Evolutionary conservation across 2,797 vertebrate genomes (phyloP).

Genomic region (Bovichtus variegatus): DNA sequence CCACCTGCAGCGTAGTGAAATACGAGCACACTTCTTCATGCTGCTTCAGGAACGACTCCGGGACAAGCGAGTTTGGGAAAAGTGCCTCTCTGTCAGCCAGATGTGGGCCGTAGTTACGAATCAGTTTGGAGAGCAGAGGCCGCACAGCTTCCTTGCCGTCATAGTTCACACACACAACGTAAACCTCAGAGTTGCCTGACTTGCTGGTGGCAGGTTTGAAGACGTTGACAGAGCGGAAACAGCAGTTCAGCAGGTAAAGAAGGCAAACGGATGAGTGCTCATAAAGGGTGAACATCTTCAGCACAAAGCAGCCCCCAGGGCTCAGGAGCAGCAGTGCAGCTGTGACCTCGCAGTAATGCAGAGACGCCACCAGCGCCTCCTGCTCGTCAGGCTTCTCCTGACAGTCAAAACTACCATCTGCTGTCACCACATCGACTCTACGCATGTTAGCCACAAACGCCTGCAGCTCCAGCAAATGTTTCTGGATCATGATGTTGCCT

Average conservation of each 20-base stretch:
- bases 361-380: slow-evolving; percentile 92
- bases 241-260: slow-evolving; percentile 93
- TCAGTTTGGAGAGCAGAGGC: slow-evolving; percentile 90
- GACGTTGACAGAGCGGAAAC: slow-evolving; percentile 88
- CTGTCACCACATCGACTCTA: slow-evolving; percentile 91
- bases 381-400: slow-evolving; percentile 97
- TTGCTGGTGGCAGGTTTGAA: slow-evolving; percentile 98
- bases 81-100: slow-evolving; percentile 86
- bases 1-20: slow-evolving; percentile 90
- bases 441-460: slow-evolving; percentile 86
- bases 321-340: slow-evolving; percentile 90
- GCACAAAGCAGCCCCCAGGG: slow-evolving; percentile 91
- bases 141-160: slow-evolving; percentile 84
- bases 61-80: slow-evolving; percentile 88
- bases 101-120: slow-evolving; percentile 89
- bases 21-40: slow-evolving; percentile 91
- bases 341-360: slow-evolving; percentile 93
- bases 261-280: slow-evolving; percentile 94
- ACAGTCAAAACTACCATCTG: slow-evolving; percentile 98
- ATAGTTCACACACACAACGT: slow-evolving; percentile 91
- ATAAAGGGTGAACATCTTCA: slow-evolving; percentile 98
- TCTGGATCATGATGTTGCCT: slow-evolving; percentile 91
- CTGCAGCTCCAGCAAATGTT: slow-evolving; percentile 90
- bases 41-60: slow-evolving; percentile 85
- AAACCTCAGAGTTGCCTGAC: slow-evolving; percentile 96